Percentiles rank a stretch among this genome's conserved stretches.
Conservation (phyloP, 2,888 invertebrate species). For the Dasysyrphus albostriatus region DNA sequence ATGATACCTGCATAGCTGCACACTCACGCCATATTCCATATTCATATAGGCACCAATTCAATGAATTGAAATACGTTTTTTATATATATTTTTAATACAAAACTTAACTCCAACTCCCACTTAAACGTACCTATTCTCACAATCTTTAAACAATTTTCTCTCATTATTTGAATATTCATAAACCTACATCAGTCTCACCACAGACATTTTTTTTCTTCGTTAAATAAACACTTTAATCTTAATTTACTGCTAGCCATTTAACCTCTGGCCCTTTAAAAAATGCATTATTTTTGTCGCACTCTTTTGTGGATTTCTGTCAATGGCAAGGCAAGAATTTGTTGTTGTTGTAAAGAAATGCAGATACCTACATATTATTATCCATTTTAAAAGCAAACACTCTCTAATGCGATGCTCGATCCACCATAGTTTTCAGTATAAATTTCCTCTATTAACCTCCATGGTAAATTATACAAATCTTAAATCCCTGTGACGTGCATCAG, state of each 20-base stretch:
- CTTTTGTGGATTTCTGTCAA: slow-evolving; percentile 6
- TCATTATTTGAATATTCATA: slow-evolving; percentile 37
- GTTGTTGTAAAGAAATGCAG: not conserved
- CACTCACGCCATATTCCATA: not conserved
- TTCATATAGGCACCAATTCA: too few species aligned
- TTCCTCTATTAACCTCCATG: slow-evolving; percentile 73
- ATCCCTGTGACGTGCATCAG: slow-evolving; percentile 8
- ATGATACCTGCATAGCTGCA: too few species aligned
- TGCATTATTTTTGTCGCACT: slow-evolving; percentile 64
- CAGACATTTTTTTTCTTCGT: not conserved
- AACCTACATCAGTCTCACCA: not conserved
- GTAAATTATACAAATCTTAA: slow-evolving; percentile 65
- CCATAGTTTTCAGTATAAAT: slow-evolving; percentile 67
- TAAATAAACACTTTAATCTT: slow-evolving; percentile 61
- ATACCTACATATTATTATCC: slow-evolving; percentile 14
- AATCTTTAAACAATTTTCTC: slow-evolving; percentile 49
- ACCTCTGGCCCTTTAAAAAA: slow-evolving; percentile 50
- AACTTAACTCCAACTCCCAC: slow-evolving; percentile 3
- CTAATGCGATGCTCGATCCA: slow-evolving; percentile 1
- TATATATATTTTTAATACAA: not conserved
- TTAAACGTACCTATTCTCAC: slow-evolving; percentile 40
- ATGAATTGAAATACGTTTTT: not conserved
- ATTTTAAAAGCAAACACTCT: slow-evolving; percentile 32
- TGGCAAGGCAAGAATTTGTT: not conserved
- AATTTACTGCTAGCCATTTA: slow-evolving; percentile 74